Percentiles rank a stretch among this genome's conserved stretches.
phyloP scores from a whole-genome alignment of 2,113 vertebrate genomes.

The Speoplatyrhinus poulsoni region DNA sequence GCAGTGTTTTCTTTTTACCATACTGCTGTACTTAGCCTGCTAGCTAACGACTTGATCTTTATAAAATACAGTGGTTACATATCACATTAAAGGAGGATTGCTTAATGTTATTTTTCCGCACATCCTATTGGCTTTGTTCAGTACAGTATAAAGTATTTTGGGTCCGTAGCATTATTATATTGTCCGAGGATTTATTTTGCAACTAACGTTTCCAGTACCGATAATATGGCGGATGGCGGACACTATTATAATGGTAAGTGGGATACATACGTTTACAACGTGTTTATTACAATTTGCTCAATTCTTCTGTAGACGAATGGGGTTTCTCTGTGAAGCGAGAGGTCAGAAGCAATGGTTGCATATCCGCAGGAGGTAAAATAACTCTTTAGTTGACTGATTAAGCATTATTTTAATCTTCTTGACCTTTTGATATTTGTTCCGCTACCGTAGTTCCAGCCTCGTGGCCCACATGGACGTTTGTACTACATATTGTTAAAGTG shows the following conservation, averaged over 20 bases:
- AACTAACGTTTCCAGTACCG: slow-evolving; percentile 22
- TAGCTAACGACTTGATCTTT: not conserved
- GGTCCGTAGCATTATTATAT: not conserved
- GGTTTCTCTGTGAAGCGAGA: slow-evolving; percentile 55
- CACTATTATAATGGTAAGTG: slow-evolving; percentile 73
- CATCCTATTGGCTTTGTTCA: not conserved
- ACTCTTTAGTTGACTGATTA: not conserved
- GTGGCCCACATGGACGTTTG: no score
- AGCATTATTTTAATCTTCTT: not conserved
- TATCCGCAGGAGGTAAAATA: slow-evolving; percentile 57
- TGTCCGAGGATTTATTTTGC: slow-evolving; percentile 9
- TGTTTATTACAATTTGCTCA: slow-evolving; percentile 15
- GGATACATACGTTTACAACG: not conserved
- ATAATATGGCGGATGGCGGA: slow-evolving; percentile 72
- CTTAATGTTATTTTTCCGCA: not conserved
- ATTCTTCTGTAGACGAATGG: slow-evolving; percentile 43
- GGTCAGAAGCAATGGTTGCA: slow-evolving; percentile 50
- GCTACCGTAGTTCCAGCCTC: no score
- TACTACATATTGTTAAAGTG: no score
- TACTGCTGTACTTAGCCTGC: not conserved
- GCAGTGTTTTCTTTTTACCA: not conserved
- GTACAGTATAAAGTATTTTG: slow-evolving; percentile 1
- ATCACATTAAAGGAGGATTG: no score
- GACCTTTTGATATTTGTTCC: not conserved
- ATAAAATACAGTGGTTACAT: not conserved